These are phyloP conservation scores for Eurystomus gularis DNA, from an alignment of 2,113 vertebrate species.

Conservation along the genomic window DNA sequence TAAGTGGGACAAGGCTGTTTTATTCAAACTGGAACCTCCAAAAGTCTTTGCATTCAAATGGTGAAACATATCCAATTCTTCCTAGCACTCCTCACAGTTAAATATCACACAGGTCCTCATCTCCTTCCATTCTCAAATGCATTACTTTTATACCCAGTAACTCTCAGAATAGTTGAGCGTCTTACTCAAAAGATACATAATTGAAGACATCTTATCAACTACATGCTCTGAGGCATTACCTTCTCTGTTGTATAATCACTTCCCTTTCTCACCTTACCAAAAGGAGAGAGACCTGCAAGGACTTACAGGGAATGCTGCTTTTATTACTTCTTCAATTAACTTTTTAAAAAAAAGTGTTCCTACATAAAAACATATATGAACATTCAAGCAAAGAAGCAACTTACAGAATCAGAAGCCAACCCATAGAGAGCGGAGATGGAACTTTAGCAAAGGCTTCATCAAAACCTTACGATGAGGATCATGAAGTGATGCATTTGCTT, in stretches of 20 bases:
- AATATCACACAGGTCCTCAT: neutral
- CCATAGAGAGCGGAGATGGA: accelerated
- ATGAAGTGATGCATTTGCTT: neutral
- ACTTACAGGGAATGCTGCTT: neutral
- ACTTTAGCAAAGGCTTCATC: neutral
- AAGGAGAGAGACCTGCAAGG: neutral
- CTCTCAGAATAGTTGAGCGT: neutral
- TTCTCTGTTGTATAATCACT: neutral
- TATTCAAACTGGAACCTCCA: neutral
- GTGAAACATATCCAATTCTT: neutral
- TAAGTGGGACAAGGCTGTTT: neutral
- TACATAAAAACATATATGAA: neutral
- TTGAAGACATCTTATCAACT: neutral
- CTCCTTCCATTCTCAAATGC: neutral
- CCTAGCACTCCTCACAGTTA: neutral
- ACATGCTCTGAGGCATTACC: neutral
- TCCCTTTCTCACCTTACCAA: neutral
- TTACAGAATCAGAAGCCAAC: neutral
- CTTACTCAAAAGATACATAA: neutral
- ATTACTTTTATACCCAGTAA: neutral
- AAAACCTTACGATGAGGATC: neutral
- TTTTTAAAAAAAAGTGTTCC: neutral
- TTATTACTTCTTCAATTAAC: neutral
- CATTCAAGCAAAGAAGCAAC: neutral
- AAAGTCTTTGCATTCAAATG: neutral